Percentiles rank a stretch among this genome's conserved stretches.
Evolutionary conservation across 2,888 invertebrate genomes (phyloP).

Genomic region (Brachyptera risi): DNA sequence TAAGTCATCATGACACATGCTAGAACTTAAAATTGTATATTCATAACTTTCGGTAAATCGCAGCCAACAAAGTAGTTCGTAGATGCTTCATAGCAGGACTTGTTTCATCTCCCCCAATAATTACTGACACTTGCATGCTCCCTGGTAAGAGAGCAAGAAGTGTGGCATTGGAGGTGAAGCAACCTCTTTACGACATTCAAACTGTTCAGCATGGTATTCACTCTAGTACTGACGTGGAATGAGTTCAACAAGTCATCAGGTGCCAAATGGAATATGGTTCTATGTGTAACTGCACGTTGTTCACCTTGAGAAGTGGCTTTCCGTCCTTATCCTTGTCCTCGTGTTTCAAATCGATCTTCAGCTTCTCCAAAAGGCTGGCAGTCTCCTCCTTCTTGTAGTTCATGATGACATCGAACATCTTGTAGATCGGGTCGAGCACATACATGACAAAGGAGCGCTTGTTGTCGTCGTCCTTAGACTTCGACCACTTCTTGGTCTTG

Average conservation of each 20-base stretch:
- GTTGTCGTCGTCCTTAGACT: constrained; percentile 84
- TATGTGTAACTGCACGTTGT: no score
- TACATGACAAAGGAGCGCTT: constrained; percentile 99
- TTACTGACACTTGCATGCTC: neutral
- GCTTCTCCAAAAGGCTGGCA: constrained; percentile 78
- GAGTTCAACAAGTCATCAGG: no score
- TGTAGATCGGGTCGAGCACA: constrained; percentile 98
- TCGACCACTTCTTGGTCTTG: constrained; percentile 97
- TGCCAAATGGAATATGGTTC: no score
- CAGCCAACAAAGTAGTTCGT: neutral
- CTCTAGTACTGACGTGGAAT: no score
- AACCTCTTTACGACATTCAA: no score
- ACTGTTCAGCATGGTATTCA: no score
- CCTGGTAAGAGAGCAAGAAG: neutral
- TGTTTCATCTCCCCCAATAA: neutral
- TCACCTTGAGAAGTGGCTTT: constrained; percentile 87
- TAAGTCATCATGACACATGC: neutral
- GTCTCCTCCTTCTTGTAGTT: constrained; percentile 94
- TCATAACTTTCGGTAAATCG: neutral
- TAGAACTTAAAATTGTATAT: neutral
- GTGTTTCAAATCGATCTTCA: constrained; percentile 85
- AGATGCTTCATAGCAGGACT: neutral
- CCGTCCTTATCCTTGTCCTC: constrained; percentile 97
- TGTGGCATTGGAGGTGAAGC: neutral
- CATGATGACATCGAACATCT: constrained; percentile 83